Evolutionary conservation across 2,888 invertebrate genomes (phyloP), one percentile per base, ranked within the genome.

Genomic region (Lordiphosa andalusiaca): DNA sequence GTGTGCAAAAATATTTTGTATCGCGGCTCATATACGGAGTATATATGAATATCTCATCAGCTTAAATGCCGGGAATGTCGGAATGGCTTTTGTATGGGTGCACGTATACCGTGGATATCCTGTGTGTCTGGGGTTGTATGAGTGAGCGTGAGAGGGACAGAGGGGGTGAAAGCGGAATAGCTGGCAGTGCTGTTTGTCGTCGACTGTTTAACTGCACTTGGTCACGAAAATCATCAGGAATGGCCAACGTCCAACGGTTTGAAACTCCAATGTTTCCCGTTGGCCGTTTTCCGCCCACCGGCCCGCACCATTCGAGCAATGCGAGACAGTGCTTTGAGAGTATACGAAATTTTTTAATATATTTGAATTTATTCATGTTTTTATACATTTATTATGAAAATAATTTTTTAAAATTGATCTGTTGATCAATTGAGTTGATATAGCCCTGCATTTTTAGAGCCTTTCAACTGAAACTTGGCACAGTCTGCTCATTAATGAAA

Each of bases 161-260:
- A 50, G 53, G 60, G 44, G 63, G 58, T 42, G 53, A 50, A 46
- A 40, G 48, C 65, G 42, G 66, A 58, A 61, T 52, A 64, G 42
- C 66, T 68, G 57, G 47, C 57, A 42, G 49, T 60, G 59, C 70
- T 67, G 77, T 71, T 75, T 69, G 83, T 74, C 69, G 83, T 71
- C 67, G 71, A 62, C 75, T 80, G 60, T 75, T 85, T 80, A 80
- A 84, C 77, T 80, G 86, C 86, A 77, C 81, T 84, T 78, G 81
- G 84, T 84, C 84, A 84, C 84, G 84, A 80, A 84, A 86, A 77
- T 83, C 84, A 83, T 72, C 71, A 65, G 68, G 60, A 69, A 41
- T 46, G 21, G 54, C 47, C 51, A 46, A 25, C 39, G 42, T 50
- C 48, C 60, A 40, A 10, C n/a, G 7, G 37, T 21, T 47, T 48